Evolutionary conservation across 2,113 vertebrate genomes (phyloP).

Genomic region (Sardina pilchardus): DNA sequence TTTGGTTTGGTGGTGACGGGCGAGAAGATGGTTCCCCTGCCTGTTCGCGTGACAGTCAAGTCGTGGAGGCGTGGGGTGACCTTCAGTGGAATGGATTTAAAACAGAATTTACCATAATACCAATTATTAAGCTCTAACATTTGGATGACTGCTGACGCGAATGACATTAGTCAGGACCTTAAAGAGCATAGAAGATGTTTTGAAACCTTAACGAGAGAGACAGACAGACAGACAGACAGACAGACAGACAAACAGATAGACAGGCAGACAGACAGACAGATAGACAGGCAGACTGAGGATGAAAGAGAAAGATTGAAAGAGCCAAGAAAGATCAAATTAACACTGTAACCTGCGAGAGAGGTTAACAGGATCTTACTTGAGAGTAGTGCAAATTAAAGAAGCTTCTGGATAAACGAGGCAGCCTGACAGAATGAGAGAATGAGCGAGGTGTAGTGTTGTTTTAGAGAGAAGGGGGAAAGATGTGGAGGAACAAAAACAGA

Average conservation of each 20-base stretch:
- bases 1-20: not conserved
- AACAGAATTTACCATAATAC: not conserved
- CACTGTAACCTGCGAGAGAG: not conserved
- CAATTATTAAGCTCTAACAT: not conserved
- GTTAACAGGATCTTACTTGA: not conserved
- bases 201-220: not conserved
- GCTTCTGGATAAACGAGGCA: not conserved
- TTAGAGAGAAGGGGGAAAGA: not conserved
- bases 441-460: not conserved
- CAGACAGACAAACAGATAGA: not conserved
- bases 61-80: not conserved
- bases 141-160: not conserved
- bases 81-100: conserved; percentile 3
- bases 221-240: not conserved
- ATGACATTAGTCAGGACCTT: not conserved
- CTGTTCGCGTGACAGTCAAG: not conserved
- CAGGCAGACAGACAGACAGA: not conserved
- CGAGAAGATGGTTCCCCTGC: not conserved
- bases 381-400: not conserved
- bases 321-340: not conserved
- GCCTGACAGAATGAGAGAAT: not conserved
- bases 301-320: not conserved
- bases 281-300: not conserved
- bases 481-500: no score
- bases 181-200: not conserved